Base-by-base conservation (phyloP, 2,888 invertebrate genomes). In the Chrysotoxum bicinctum region DNA sequence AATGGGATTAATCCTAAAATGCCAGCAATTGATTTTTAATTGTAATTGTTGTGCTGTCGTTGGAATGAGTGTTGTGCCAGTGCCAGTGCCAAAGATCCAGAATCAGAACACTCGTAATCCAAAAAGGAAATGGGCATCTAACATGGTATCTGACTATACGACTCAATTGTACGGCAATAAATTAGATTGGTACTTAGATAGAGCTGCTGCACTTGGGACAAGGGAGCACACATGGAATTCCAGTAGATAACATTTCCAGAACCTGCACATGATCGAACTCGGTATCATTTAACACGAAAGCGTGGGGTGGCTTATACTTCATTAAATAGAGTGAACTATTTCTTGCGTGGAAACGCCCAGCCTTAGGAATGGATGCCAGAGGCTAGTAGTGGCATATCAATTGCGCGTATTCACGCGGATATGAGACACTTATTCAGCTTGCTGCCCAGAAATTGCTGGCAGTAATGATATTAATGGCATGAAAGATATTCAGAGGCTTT, bases 131-230 rank as follows among this genome's bases (percentile, higher is more conserved):
- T 79, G 69, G 50, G 30, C 79, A 79, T 78, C 83, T 84, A 79
- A 79, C 80, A 80, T 76, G 85, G 81, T 80, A 85, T 85, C 81
- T 76, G 85, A 68, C 76, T 69, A 79, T 73, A 79, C 81, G 85
- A 73, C 85, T 80, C 81, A 85, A 85, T 85, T 73, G 73, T 85
- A 66, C n/a, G 81, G 81, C 69, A 81, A 81, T 85, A 85, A 85
- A 85, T 85, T 85, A 85, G 85, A 85, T 85, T 77, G 81, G 81
- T 81, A 81, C 85, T 85, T 85, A 81, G 85, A 85, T 85, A 85
- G 84, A 85, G 85, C 85, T 85, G 85, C 85, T 85, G 81, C 73
- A 85, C 73, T 85, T 30, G 64, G 77, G 81, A 85, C 85, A 80
- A 85, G 85, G 85, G 85, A 81, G 81, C 81, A 77, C 48, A 52